Evolutionary conservation across 2,113 vertebrate species (phyloP), one percentile per base, ranked within the genome.

Genomic region (Oncorhynchus mykiss): DNA sequence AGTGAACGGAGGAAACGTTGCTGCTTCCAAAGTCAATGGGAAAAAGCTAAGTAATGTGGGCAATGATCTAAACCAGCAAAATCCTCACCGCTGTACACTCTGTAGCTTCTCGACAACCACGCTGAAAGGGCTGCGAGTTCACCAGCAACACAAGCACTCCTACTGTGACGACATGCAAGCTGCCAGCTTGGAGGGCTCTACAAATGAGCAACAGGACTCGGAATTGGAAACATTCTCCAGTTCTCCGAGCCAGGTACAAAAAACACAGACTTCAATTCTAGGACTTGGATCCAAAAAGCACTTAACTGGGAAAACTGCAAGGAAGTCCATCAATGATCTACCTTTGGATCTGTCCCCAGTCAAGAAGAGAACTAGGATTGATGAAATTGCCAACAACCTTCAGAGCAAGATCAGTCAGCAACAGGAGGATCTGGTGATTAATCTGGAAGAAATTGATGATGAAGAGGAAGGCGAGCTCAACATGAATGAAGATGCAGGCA

Each of bases 131-230:
- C 95, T 99, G 72, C 91, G 97, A 87, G 97, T 99, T 87, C 98
- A 99, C 93, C 98, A 99, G 92, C 98, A 99, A 87, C 96, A 99
- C 86, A 99, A 99, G 84, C 98, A 99, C 87, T 99, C 96, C 0
- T 99, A 98, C 89, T 99, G 97, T 75, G 98, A 99, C 88, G 96
- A 98, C 89, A 91, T 96, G 84, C 95, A 97, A 91, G 92, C 96
- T 84, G 76, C 85, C 25, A 94, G 91, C 0, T 93, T 94, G 85
- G 96, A 97, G 59, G 93, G 85, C 0, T 91, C 93, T 39, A 87
- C 92, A 6, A 95, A 90, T 5, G 82, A 94, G 4, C 92, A 94
- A 7, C 94, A 94, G 67, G 97, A 99, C 74, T 92, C 88, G 0
- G 96, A 98, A 79, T 87, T 88, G 0, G 96, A 97, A 81, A 88